Base-by-base conservation (phyloP, 2,888 invertebrate species). In the Parnassius apollo region DNA sequence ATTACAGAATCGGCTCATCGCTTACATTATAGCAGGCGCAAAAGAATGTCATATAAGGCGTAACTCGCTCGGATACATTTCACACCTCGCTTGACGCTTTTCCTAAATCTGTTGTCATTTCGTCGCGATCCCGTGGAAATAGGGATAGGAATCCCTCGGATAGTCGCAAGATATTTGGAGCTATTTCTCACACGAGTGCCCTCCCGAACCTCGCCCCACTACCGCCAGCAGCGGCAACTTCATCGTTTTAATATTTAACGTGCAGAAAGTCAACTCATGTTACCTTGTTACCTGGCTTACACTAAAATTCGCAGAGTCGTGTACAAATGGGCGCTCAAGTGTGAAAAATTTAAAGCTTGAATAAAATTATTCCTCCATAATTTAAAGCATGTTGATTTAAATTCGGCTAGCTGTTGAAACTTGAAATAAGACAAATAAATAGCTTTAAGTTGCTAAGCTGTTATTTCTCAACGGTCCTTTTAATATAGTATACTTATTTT, bases 51-150 rank as follows among this genome's bases (percentile, higher is more conserved):
- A 88, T 89, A 90, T 89, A 83, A 83, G 78, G 81, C 80, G 84
- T 75, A 73, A 76, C 85, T 76, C 87, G 87, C 86, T 82, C 77
- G 87, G 85, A 84, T 90, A 90, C 87, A 88, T 91, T 90, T 91
- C 82, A 91, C 91, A 90, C 85, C 83, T 88, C 89, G 88, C 85
- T 90, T 84, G 81, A 77, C 88, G 86, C 88, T 88, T 88, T 87
- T 83, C 88, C 86, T 86, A 88, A 90, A 90, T 90, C 90, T 90
- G 88, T 90, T 90, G 91, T 91, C 90, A 90, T 89, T 90, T 88
- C 73, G 86, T 75, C 77, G 79, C 85, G 85, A 89, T 88, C 88
- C 87, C 84, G 79, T 79, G 78, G 82, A 86, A 88, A 86, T 86
- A 83, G 85, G 88, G 86, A 75, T 82, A 81, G 72, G 82, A 83